Percentiles rank a stretch among this genome's conserved stretches.
phyloP scores from a whole-genome alignment of 2,888 invertebrate species.

The Pasiphila rectangulata region DNA sequence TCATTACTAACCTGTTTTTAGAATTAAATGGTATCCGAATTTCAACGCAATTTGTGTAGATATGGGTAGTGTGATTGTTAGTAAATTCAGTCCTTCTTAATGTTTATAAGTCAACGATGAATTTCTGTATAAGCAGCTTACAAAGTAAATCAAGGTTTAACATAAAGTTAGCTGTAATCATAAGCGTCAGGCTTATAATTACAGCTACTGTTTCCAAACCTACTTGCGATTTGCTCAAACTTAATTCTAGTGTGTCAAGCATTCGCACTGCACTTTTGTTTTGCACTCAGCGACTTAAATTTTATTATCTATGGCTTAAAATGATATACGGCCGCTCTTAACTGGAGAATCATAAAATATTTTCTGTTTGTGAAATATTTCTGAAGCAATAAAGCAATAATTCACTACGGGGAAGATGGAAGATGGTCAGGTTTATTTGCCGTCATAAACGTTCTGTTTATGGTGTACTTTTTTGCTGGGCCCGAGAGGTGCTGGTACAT shows the following conservation, averaged over 20 bases:
- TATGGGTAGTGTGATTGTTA: no score
- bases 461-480: slow-evolving; percentile 74
- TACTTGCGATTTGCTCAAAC: slow-evolving; percentile 29
- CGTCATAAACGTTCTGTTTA: slow-evolving; percentile 78
- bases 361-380: slow-evolving; percentile 82
- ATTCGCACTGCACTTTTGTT: slow-evolving; percentile 58
- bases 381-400: slow-evolving; percentile 81
- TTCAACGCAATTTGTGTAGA: no score
- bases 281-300: slow-evolving; percentile 74
- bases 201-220: slow-evolving; percentile 23
- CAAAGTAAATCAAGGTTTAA: slow-evolving; percentile 15
- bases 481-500: slow-evolving; percentile 57
- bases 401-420: slow-evolving; percentile 79
- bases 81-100: no score
- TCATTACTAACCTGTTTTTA: no score
- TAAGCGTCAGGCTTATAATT: slow-evolving; percentile 20
- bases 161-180: slow-evolving; percentile 10
- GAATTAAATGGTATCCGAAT: no score
- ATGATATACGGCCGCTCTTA: slow-evolving; percentile 79
- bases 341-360: slow-evolving; percentile 81
- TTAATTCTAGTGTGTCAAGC: slow-evolving; percentile 33
- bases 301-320: slow-evolving; percentile 81
- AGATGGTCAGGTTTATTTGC: slow-evolving; percentile 79
- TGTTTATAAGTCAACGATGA: background rate
- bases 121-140: background rate